These are phyloP conservation scores for Bolborhynchus lineola DNA, from an alignment of 2,113 vertebrate genomes.

Conservation along the genomic window DNA sequence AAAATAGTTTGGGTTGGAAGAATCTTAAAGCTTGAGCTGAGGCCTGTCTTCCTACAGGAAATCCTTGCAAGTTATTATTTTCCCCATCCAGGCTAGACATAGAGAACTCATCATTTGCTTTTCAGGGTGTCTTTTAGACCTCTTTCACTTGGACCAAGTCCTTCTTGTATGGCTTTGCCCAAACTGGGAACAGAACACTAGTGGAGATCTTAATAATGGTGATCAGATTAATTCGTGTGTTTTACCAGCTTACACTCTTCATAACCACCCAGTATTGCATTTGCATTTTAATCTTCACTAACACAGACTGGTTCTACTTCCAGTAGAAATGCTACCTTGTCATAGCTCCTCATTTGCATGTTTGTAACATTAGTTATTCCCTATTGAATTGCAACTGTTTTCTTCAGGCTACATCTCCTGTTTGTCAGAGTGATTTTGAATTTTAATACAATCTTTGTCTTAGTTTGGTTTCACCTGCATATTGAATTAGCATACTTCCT, in stretches of 20 bases:
- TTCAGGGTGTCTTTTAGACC: not conserved
- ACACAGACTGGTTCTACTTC: not conserved
- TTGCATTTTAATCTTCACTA: not conserved
- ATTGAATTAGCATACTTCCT: not conserved
- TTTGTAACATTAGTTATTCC: slow-evolving; percentile 14
- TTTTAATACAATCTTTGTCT: not conserved
- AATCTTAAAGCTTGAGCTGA: not conserved
- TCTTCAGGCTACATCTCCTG: not conserved
- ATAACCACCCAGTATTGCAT: not conserved
- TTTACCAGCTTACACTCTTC: not conserved
- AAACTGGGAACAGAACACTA: not conserved
- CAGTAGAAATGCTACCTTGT: not conserved
- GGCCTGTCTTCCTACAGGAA: not conserved
- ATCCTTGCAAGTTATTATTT: not conserved
- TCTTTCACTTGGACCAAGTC: not conserved
- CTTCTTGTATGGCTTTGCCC: not conserved
- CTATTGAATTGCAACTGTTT: not conserved
- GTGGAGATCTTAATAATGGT: not conserved
- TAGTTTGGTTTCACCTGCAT: not conserved
- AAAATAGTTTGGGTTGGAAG: not conserved
- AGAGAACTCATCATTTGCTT: not conserved
- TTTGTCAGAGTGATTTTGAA: slow-evolving; percentile 1
- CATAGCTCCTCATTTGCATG: not conserved
- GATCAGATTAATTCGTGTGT: not conserved
- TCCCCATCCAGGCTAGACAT: not conserved